Evolutionary conservation across 1,140 invertebrate genomes (phyloP).

Genomic region (Rhagoletis pomonella): DNA sequence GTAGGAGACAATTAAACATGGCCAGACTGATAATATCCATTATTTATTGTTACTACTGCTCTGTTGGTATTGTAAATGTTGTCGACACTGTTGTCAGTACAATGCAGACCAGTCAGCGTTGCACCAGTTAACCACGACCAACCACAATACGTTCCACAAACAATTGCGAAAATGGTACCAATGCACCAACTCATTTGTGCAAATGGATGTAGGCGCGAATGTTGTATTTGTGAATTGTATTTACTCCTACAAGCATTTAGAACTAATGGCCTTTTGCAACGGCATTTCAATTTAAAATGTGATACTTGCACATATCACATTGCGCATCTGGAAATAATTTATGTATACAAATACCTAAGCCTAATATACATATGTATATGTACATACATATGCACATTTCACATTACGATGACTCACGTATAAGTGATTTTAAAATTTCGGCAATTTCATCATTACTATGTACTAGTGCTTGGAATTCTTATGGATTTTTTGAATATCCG

Average conservation of each 20-base stretch:
- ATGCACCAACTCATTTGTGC: not conserved
- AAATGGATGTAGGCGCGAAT: not conserved
- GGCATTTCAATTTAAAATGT: not conserved
- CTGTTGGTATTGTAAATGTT: not conserved
- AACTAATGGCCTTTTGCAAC: not conserved
- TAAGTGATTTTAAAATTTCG: too few relatives aligned
- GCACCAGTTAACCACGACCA: not conserved
- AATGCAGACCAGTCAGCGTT: conserved; percentile 1
- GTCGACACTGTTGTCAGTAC: not conserved
- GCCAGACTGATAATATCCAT: not conserved
- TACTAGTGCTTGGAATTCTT: too few relatives aligned
- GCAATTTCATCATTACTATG: too few relatives aligned
- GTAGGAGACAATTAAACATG: not conserved
- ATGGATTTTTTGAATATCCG: too few relatives aligned
- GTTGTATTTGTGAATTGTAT: not conserved
- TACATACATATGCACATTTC: not conserved
- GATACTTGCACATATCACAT: not conserved
- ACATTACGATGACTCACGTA: too few relatives aligned
- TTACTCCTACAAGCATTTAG: not conserved
- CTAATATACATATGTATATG: not conserved
- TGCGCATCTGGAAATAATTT: not conserved
- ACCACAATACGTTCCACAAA: not conserved
- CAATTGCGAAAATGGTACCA: not conserved
- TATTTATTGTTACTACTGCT: not conserved
- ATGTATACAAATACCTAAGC: not conserved